Evolutionary conservation across 53 echinoderm and acorn worm species (phyloP), one percentile per base, ranked within the genome.

Genomic region (Zoroaster sp.): DNA sequence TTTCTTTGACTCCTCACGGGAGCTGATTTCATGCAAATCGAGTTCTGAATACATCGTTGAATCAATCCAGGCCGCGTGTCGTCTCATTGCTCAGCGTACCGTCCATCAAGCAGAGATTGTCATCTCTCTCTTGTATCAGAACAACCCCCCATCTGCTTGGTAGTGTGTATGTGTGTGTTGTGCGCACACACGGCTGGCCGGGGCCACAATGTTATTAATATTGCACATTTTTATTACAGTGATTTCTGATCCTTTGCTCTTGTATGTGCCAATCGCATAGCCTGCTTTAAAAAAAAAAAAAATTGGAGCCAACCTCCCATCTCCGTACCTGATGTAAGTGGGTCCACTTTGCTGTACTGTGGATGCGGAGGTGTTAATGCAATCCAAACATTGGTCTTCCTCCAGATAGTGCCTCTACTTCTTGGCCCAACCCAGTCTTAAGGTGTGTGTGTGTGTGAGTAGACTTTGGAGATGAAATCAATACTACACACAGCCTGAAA

Each of bases 401-500:
- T 80, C 36, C 18, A 39, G 73, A 44, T 77, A 35, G 77, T 35
- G 25, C 33, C 40, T 18, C 74, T n/a, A 20, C 74, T 74, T 41
- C 39, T 39, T 23, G 55, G 67, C 81, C 66, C 39, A 12, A 43
- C 42, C 21, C 44, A 35, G 80, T 80, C 66, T 67, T 66, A 34
- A 15, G 59, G 35, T n/a, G 41, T 39, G 41, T 28, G 47, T 5
- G 46, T 18, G 69, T 66, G 30, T 41, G 81, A 66, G 55, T 41
- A 43, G 38, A 42, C 65, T 21, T 59, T 47, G 36, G 67, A 81
- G 81, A 81, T 81, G 66, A 81, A 81, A 81, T 81, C 81, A 81
- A 67, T 81, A 81, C 40, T 15, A 81, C 55, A 40, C 44, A 40
- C 66, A 36, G 30, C 66, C 81, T 66, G 67, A 81, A 66, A 66